A percentile compares a stretch with the other conserved stretches of the same genome.
Evolutionary conservation across 2,113 vertebrate genomes (phyloP).

Genomic region (Poeciliopsis prolifica): DNA sequence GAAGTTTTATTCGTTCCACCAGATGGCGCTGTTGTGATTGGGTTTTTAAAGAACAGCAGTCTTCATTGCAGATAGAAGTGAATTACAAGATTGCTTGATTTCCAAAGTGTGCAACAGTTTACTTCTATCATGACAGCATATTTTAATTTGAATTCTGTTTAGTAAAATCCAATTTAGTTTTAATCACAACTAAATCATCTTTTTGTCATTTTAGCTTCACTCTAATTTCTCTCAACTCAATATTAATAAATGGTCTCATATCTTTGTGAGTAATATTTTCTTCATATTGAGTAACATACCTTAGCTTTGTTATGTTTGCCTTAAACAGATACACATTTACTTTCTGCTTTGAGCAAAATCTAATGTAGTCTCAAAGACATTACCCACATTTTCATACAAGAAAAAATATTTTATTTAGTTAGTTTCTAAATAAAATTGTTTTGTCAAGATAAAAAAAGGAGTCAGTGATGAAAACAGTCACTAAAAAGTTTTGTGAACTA

Average conservation of each 20-base stretch:
- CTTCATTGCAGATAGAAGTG: too few species aligned
- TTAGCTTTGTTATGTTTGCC: neutral
- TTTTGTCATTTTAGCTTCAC: neutral
- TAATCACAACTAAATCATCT: neutral
- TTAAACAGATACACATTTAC: neutral
- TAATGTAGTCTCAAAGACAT: neutral
- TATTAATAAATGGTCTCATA: neutral
- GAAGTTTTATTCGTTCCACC: neutral
- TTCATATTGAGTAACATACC: too few species aligned
- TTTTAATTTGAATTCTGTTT: neutral
- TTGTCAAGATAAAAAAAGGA: neutral
- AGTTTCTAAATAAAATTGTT: neutral
- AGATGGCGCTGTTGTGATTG: conserved; percentile 17
- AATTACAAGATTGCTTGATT: neutral
- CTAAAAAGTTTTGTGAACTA: neutral
- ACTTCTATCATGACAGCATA: neutral
- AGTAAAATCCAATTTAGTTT: neutral
- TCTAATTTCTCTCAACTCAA: neutral
- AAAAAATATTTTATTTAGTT: neutral
- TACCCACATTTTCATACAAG: neutral
- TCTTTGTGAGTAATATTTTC: neutral
- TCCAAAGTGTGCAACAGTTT: neutral
- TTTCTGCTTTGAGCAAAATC: neutral
- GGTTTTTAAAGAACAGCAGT: neutral
- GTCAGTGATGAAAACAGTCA: neutral